Evolutionary conservation across 92 coral and sea anemone species (phyloP).

Genomic region (Zoanthus gigantus): DNA sequence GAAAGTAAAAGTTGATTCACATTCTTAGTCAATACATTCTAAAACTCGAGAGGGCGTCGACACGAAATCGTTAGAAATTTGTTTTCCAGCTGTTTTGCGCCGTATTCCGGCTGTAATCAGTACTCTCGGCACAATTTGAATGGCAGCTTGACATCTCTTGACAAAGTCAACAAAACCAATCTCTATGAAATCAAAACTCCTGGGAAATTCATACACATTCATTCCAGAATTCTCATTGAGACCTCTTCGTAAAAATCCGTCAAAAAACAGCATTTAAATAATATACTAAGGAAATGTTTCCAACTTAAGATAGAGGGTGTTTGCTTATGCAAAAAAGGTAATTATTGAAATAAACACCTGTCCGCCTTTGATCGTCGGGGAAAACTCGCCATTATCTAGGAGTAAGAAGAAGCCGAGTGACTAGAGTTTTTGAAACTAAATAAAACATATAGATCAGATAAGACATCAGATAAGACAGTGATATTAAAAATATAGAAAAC

Average conservation of each 20-base stretch:
- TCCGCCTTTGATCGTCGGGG: background rate
- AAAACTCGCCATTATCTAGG: slow-evolving; percentile 1
- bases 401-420: slow-evolving; percentile 3
- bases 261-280: background rate
- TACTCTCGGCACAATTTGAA: background rate
- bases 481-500: background rate
- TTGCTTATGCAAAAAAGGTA: slow-evolving; percentile 34
- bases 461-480: too few species aligned
- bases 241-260: background rate
- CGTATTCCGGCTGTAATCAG: slow-evolving; percentile 18
- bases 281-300: background rate
- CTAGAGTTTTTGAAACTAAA: background rate
- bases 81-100: slow-evolving; percentile 9
- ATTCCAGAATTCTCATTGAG: background rate
- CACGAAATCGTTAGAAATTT: slow-evolving; percentile 4
- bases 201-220: background rate
- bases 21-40: background rate
- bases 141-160: background rate
- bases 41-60: slow-evolving; percentile 17
- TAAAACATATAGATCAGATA: background rate
- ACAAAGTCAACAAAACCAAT: background rate
- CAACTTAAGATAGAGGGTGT: background rate
- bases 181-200: background rate
- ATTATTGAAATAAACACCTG: slow-evolving; percentile 26
- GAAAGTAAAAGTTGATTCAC: background rate